Evolutionary conservation across 2,113 vertebrate species (phyloP).

Genomic region (Lipophrys pholis): DNA sequence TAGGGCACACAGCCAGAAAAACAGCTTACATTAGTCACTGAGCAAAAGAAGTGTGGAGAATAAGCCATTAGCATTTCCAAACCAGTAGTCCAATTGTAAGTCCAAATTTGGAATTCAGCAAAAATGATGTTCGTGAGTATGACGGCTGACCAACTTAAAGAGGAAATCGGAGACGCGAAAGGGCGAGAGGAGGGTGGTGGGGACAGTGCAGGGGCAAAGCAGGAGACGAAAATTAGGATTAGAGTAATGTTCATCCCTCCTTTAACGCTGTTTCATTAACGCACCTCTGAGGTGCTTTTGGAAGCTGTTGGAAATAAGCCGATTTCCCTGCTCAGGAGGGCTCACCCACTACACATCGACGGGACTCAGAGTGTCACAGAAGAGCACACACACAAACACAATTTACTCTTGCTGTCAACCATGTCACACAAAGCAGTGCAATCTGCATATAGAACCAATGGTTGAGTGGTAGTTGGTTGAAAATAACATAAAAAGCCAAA

Average conservation of each 20-base stretch:
- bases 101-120: conserved; percentile 19
- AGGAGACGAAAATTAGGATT: conserved; percentile 73
- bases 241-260: conserved; percentile 65
- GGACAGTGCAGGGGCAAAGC: conserved; percentile 4
- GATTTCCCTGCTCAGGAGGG: conserved; percentile 68
- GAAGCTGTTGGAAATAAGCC: conserved; percentile 73
- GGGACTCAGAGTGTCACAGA: conserved; percentile 38
- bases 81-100: conserved; percentile 4
- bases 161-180: conserved; percentile 20
- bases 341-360: conserved; percentile 67
- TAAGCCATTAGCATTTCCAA: conserved; percentile 29
- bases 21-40: conserved; percentile 38
- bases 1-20: conserved; percentile 26
- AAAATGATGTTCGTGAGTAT: conserved; percentile 28
- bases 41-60: conserved; percentile 41
- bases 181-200: not conserved
- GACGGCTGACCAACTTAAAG: conserved; percentile 30
- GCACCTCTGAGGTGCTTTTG: conserved; percentile 74
- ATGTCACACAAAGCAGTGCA: conserved; percentile 24
- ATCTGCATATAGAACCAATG: conserved; percentile 23
- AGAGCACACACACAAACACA: conserved; percentile 25
- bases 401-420: conserved; percentile 48
- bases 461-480: not conserved
- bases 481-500: conserved; percentile 25
- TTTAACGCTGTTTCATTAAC: conserved; percentile 68